phyloP scores from a whole-genome alignment of 2,113 vertebrate species.

The Procavia capensis region DNA sequence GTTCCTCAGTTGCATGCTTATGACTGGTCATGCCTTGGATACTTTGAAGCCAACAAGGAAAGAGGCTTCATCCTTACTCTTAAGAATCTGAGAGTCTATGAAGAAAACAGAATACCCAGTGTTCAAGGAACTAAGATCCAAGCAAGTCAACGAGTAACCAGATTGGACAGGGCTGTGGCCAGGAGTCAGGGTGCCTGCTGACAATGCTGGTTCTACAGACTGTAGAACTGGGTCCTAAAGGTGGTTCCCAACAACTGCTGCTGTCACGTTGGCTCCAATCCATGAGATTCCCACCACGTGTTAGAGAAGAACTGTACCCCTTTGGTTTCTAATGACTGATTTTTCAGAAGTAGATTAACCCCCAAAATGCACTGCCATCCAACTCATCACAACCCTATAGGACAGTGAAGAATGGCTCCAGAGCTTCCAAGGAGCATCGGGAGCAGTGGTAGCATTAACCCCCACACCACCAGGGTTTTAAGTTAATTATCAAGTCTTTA shows the following conservation, averaged over 20 bases:
- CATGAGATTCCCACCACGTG: too few species aligned
- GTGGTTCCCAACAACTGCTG: neutral
- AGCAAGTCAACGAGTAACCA: neutral
- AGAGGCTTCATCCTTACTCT: neutral
- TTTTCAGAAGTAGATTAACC: neutral
- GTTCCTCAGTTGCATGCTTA: accelerated
- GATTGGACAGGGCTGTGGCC: neutral
- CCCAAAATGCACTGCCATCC: too few species aligned
- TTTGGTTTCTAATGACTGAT: neutral
- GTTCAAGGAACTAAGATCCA: neutral
- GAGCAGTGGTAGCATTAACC: too few species aligned
- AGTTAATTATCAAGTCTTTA: neutral
- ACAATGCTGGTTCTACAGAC: neutral
- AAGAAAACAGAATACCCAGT: neutral
- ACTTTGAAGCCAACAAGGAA: neutral
- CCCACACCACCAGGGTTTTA: too few species aligned
- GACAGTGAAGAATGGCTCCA: too few species aligned
- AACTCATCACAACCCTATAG: too few species aligned
- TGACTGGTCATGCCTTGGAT: neutral
- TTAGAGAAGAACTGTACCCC: neutral
- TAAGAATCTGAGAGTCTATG: neutral
- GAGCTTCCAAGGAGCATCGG: too few species aligned
- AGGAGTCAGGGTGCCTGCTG: neutral
- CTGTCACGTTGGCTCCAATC: too few species aligned
- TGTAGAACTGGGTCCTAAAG: neutral